These are phyloP conservation scores for Campylorhamphus procurvoides DNA, from an alignment of 2,113 vertebrate genomes.

Conservation along the genomic window DNA sequence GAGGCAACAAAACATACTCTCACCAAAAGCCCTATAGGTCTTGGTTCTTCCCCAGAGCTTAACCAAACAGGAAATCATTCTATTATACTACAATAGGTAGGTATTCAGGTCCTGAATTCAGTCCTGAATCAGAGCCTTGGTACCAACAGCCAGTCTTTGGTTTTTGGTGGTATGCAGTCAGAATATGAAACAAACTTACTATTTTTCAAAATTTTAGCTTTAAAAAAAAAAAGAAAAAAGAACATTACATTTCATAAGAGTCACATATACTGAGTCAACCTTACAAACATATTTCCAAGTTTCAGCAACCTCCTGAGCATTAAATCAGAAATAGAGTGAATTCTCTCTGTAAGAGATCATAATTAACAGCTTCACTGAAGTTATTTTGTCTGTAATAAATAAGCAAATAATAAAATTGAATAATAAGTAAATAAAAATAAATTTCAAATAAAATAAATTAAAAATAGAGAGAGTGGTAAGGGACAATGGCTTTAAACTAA, in stretches of 20 bases:
- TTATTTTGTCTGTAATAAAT: background rate
- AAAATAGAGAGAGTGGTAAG: background rate
- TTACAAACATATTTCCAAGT: background rate
- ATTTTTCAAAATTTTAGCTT: background rate
- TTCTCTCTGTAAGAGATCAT: background rate
- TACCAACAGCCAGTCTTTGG: background rate
- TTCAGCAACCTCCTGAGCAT: background rate
- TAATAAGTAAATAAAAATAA: background rate
- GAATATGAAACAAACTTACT: background rate
- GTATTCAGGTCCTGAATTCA: background rate
- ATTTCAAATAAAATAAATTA: background rate
- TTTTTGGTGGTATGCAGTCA: background rate
- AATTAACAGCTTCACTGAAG: background rate
- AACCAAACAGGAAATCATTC: background rate
- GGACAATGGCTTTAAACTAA: background rate
- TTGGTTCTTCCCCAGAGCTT: background rate
- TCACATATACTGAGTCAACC: background rate
- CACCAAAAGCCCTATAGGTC: background rate
- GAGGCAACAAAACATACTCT: background rate
- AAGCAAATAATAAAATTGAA: background rate
- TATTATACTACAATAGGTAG: background rate
- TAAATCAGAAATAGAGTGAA: background rate
- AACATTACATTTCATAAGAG: background rate
- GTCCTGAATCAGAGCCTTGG: background rate
- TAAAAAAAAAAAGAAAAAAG: background rate